Conservation (phyloP, 2,113 vertebrate species). For the Phylloscopus trochiloides region DNA sequence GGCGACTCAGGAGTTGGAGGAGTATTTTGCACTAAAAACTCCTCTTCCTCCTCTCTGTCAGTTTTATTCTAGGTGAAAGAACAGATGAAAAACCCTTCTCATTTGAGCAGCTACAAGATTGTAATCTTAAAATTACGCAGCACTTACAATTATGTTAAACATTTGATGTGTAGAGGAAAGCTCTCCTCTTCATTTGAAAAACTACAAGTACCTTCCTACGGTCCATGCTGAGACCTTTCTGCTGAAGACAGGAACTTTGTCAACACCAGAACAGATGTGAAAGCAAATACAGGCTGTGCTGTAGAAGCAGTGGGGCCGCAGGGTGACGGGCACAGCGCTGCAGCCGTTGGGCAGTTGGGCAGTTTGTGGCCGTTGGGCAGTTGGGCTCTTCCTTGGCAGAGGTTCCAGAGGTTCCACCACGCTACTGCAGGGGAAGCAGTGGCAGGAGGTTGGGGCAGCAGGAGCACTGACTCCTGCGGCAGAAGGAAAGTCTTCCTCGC, state of each 20-base stretch:
- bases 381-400: not conserved
- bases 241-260: not conserved
- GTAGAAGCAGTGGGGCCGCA: accelerated
- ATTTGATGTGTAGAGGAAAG: not conserved
- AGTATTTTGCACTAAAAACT: slow-evolving; percentile 88
- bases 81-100: not conserved
- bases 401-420: not conserved
- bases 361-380: not conserved
- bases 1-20: slow-evolving; percentile 86
- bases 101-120: not conserved
- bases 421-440: not conserved
- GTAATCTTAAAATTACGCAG: not conserved
- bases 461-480: accelerated
- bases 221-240: not conserved
- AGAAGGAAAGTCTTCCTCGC: not conserved
- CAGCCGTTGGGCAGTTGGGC: not conserved
- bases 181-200: not conserved
- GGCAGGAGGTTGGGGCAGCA: not conserved
- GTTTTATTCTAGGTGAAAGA: slow-evolving; percentile 84
- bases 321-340: accelerated
- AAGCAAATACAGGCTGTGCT: not conserved
- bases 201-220: not conserved
- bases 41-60: slow-evolving; percentile 87
- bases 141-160: not conserved
- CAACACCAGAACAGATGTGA: not conserved